A percentile compares a stretch with the other conserved stretches of the same genome.
These are phyloP conservation scores for Lutjanus erythropterus DNA, from an alignment of 2,113 vertebrate genomes.

Conservation along the genomic window DNA sequence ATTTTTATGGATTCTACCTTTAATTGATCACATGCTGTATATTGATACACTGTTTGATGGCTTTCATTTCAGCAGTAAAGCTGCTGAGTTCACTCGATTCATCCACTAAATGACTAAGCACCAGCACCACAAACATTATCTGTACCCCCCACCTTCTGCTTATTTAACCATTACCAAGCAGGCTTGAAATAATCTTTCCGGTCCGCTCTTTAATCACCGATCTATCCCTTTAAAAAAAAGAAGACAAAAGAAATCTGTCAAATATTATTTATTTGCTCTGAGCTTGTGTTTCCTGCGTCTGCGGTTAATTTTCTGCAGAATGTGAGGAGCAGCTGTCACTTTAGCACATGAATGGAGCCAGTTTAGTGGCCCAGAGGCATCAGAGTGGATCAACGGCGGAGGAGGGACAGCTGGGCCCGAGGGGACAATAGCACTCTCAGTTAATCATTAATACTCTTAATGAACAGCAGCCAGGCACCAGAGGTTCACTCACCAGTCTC, in stretches of 20 bases:
- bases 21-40: not conserved
- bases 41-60: not conserved
- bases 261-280: constrained; percentile 68
- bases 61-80: constrained; percentile 19
- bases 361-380: constrained; percentile 76
- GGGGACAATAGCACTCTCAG: constrained; percentile 82
- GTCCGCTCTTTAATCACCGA: constrained; percentile 50
- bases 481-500: constrained; percentile 74
- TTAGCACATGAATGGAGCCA: constrained; percentile 81
- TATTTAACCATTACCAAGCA: constrained; percentile 39
- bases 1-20: not conserved
- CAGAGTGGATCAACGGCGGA: constrained; percentile 79
- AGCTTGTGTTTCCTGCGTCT: constrained; percentile 69
- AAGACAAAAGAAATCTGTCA: constrained; percentile 74
- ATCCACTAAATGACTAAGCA: constrained; percentile 37
- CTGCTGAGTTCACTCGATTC: constrained; percentile 25
- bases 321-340: constrained; percentile 85
- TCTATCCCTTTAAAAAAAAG: constrained; percentile 24
- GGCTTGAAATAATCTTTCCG: constrained; percentile 69
- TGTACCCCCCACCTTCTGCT: constrained; percentile 17
- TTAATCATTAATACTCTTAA: constrained; percentile 85
- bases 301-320: constrained; percentile 79
- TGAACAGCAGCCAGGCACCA: constrained; percentile 82
- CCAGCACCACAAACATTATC: constrained; percentile 50
- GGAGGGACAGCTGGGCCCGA: constrained; percentile 79